A percentile compares a stretch with the other conserved stretches of the same genome.
phyloP scores from a whole-genome alignment of 2,797 vertebrate species.

The Spheniscus humboldti region DNA sequence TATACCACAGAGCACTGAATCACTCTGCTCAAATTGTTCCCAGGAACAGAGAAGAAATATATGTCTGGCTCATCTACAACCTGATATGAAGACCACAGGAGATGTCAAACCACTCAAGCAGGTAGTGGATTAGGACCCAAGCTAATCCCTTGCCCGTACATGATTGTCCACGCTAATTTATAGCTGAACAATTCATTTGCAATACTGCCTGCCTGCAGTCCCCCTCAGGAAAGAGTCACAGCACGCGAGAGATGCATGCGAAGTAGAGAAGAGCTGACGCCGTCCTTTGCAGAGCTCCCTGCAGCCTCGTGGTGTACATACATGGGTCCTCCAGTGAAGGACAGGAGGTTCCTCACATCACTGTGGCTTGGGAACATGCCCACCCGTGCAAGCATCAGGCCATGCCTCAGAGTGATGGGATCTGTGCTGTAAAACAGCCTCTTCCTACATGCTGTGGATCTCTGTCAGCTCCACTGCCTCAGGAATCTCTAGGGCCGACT shows the following conservation, averaged over 20 bases:
- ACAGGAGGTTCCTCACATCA: not conserved
- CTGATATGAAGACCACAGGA: not conserved
- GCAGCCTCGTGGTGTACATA: fast-evolving
- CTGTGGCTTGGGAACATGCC: not conserved
- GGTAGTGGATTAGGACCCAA: not conserved
- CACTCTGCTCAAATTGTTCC: not conserved
- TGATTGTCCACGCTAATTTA: not conserved
- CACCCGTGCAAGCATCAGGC: not conserved
- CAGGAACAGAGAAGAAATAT: not conserved
- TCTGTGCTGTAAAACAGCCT: not conserved
- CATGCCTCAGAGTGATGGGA: not conserved
- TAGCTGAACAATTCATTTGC: not conserved
- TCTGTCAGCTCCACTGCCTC: not conserved
- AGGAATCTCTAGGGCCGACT: not conserved
- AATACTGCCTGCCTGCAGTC: not conserved
- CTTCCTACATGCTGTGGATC: not conserved
- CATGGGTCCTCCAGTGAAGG: fast-evolving
- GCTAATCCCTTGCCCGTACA: not conserved
- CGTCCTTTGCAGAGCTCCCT: not conserved
- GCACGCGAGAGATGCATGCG: not conserved
- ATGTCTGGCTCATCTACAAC: not conserved
- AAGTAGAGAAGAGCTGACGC: not conserved
- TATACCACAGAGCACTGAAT: not conserved
- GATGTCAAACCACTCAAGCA: not conserved
- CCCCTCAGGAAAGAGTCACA: not conserved